Percentiles rank a stretch among this genome's conserved stretches.
These are phyloP conservation scores for Leptopilina myrica DNA, from an alignment of 2,888 invertebrate species.

Conservation along the genomic window DNA sequence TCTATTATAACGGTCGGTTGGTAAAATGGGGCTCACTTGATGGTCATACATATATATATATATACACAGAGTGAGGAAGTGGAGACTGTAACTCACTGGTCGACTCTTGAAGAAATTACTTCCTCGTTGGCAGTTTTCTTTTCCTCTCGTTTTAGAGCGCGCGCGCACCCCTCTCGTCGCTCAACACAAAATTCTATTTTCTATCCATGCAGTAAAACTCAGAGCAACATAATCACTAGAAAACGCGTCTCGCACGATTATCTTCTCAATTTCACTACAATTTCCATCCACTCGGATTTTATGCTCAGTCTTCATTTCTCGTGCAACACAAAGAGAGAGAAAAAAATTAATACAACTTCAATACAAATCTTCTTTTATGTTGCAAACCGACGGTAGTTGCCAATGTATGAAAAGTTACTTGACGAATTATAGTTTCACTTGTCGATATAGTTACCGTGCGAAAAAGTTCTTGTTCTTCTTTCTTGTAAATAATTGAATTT, in stretches of 20 bases:
- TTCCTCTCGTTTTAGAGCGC: slow-evolving; percentile 1
- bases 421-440: too few species aligned
- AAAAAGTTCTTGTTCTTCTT: too few species aligned
- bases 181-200: slow-evolving; percentile 20
- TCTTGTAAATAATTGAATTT: too few species aligned
- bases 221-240: slow-evolving; percentile 11
- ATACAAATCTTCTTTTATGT: too few species aligned
- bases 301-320: background rate
- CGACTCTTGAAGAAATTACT: slow-evolving; percentile 38
- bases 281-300: background rate
- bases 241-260: slow-evolving; percentile 16
- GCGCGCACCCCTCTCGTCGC: background rate
- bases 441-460: too few species aligned
- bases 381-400: too few species aligned
- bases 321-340: too few species aligned
- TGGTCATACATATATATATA: slow-evolving; percentile 8
- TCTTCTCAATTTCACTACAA: slow-evolving; percentile 26
- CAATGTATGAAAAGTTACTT: too few species aligned
- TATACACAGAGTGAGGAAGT: background rate
- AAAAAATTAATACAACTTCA: too few species aligned
- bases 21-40: slow-evolving; percentile 28
- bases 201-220: slow-evolving; percentile 3
- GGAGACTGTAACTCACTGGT: slow-evolving; percentile 24
- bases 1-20: slow-evolving; percentile 39
- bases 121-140: slow-evolving; percentile 37